Evolutionary conservation across 2,113 vertebrate genomes (phyloP).

Genomic region (Pelecanus crispus): DNA sequence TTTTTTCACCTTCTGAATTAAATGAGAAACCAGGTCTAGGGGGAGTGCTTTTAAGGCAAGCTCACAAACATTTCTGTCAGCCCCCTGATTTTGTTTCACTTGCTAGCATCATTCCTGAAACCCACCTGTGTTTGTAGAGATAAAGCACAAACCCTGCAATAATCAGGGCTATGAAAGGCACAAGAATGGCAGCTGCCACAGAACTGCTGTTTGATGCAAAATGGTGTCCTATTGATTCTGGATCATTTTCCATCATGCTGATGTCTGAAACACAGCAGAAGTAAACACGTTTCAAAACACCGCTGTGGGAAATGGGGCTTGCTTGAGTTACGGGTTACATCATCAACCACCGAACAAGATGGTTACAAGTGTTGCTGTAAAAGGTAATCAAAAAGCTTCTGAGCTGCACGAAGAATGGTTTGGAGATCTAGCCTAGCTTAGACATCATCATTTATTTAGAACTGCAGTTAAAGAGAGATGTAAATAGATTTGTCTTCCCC

Average conservation of each 20-base stretch:
- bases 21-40: not conserved
- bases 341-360: not conserved
- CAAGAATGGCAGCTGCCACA: conserved; percentile 95
- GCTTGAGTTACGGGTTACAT: not conserved
- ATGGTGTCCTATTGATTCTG: conserved; percentile 84
- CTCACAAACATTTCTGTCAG: not conserved
- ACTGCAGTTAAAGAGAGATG: not conserved
- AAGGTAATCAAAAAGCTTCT: not conserved
- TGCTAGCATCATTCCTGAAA: not conserved
- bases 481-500: not conserved
- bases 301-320: not conserved
- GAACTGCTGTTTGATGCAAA: conserved; percentile 98
- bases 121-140: conserved; percentile 99
- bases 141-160: conserved; percentile 98
- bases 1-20: not conserved
- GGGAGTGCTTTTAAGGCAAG: not conserved
- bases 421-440: not conserved
- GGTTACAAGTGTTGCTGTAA: not conserved
- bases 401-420: not conserved
- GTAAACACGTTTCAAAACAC: not conserved
- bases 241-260: conserved; percentile 77
- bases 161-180: conserved; percentile 99
- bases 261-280: conserved; percentile 64
- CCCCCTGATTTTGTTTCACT: not conserved
- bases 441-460: not conserved